These are phyloP conservation scores for Oryzias woworae DNA, from an alignment of 2,113 vertebrate species.

Conservation along the genomic window DNA sequence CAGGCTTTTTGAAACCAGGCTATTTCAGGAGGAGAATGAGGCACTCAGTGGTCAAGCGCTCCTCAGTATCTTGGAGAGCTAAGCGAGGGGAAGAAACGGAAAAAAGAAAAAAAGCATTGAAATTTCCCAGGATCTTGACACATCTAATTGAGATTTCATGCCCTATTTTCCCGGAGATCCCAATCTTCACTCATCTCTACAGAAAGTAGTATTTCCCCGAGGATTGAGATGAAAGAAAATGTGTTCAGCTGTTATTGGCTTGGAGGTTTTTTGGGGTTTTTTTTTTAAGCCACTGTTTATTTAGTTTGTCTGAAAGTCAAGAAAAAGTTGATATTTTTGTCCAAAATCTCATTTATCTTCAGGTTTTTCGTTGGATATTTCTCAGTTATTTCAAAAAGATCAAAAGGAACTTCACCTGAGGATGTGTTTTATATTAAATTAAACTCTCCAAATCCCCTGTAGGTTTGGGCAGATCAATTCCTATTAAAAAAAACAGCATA, in stretches of 20 bases:
- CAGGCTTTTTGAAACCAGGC: slow-evolving; percentile 61
- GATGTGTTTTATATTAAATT: not conserved
- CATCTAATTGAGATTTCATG: slow-evolving; percentile 75
- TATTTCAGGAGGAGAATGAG: slow-evolving; percentile 60
- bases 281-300: no score
- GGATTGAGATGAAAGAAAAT: slow-evolving; percentile 63
- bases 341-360: no score
- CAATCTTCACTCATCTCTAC: slow-evolving; percentile 42
- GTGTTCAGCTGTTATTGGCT: slow-evolving; percentile 40
- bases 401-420: slow-evolving; percentile 13
- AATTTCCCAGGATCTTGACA: slow-evolving; percentile 70
- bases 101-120: slow-evolving; percentile 14
- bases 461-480: not conserved
- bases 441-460: not conserved
- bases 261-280: not conserved
- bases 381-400: slow-evolving; percentile 20
- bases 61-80: slow-evolving; percentile 46
- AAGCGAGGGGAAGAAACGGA: slow-evolving; percentile 10
- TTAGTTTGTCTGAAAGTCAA: no score
- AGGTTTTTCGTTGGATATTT: no score
- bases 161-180: slow-evolving; percentile 66
- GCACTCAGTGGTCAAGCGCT: slow-evolving; percentile 39
- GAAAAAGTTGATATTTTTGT: no score
- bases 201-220: slow-evolving; percentile 60
- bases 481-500: slow-evolving; percentile 3